Evolutionary conservation across 1,140 invertebrate species (phyloP).

Genomic region (Oreohelix idahoensis): DNA sequence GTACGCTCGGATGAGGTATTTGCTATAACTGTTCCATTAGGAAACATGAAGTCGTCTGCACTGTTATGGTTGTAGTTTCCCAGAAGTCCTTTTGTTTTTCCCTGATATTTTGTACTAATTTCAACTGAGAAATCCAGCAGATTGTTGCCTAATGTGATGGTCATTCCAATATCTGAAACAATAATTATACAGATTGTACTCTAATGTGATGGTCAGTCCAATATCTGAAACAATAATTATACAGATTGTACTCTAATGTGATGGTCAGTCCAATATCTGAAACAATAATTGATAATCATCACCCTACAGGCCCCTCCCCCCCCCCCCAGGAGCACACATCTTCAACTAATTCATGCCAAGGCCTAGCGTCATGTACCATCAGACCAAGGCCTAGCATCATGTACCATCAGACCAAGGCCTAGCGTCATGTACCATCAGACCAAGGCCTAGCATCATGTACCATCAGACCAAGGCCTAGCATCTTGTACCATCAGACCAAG

Average conservation of each 20-base stretch:
- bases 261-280: slow-evolving; percentile 27
- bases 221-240: slow-evolving; percentile 4
- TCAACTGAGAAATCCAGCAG: slow-evolving; percentile 69
- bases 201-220: slow-evolving; percentile 13
- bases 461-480: too few relatives aligned
- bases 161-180: slow-evolving; percentile 26
- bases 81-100: slow-evolving; percentile 34
- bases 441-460: too few relatives aligned
- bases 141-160: neutral
- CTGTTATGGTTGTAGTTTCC: slow-evolving; percentile 44
- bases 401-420: too few relatives aligned
- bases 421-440: too few relatives aligned
- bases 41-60: slow-evolving; percentile 43
- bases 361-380: too few relatives aligned
- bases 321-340: neutral
- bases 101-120: slow-evolving; percentile 5
- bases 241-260: neutral
- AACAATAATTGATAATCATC: neutral
- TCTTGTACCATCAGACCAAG: too few relatives aligned
- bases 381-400: too few relatives aligned
- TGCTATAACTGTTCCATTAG: slow-evolving; percentile 27
- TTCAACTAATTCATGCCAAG: neutral
- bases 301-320: neutral
- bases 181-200: neutral
- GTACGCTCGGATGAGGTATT: slow-evolving; percentile 4